Base-by-base conservation (phyloP, 2,888 invertebrate genomes). In the Tetropium fuscum region DNA sequence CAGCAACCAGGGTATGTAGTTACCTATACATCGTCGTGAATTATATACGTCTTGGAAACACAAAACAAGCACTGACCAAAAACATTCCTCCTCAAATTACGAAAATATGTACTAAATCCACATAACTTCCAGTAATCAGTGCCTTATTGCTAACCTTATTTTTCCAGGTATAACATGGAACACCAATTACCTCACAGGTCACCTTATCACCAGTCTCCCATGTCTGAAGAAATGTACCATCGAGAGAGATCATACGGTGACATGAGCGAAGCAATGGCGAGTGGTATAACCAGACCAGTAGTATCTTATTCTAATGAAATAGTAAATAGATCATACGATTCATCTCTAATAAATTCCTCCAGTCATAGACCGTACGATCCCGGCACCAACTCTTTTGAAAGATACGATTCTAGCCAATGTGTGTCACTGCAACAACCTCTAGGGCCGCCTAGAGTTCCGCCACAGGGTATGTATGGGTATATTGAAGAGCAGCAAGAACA, bases 181-280 rank as follows among this genome's bases (percentile, higher is more conserved):
- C 76, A 75, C 40, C 76, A 76, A 53, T 71, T 77, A 65, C 63
- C 74, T 1, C 89, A 89, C 79, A 87, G 72, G 59, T 80, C 79
- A 40, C 79, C 90, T 0, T 91, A 91, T 77, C 90, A 90, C 68
- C 85, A 88, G 1, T 86, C 88, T 11, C 87, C 90, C 1, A 83
- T 85, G 76, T 83, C 84, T 1, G 84, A 82, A 54, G 88, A 88
- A 30, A 80, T 82, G 75, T 81, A 82, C 70, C 80, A 79, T 48
- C 71, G 81, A 53, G 81, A 80, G 44, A 81, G 87, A 20, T 85
- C 87, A 0, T 88, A 90, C 72, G 79, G 84, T 4, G 85, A 86
- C 79, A 88, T 89, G 86, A 86, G 84, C 74, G 88, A 88, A 68
- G 80, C 87, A 15, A 85, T 87, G 74, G 85, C 85, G 16, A 74